Conservation (phyloP, 2,113 vertebrate species). For the Malurus cyaneus region DNA sequence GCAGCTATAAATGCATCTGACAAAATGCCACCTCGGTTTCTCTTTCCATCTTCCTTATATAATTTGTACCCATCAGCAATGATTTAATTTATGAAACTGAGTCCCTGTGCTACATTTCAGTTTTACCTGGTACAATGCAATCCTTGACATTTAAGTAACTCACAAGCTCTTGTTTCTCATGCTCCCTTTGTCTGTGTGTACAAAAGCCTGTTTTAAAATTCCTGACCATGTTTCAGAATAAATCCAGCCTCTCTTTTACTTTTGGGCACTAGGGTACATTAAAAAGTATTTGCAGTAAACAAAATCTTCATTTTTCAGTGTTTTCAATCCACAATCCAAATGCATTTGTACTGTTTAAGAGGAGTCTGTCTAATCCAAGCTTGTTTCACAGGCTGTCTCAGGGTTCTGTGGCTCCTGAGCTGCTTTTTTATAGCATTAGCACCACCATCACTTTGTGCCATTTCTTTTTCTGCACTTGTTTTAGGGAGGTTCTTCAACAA, state of each 20-base stretch:
- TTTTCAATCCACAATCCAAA: background rate
- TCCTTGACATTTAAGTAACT: conserved; percentile 61
- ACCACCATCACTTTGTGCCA: background rate
- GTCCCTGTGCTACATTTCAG: conserved; percentile 12
- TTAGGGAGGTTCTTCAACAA: background rate
- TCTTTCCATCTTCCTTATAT: conserved; percentile 8
- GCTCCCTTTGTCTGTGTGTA: conserved; percentile 4
- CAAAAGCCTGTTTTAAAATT: conserved; percentile 33
- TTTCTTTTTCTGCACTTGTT: background rate
- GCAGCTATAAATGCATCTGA: conserved; percentile 34
- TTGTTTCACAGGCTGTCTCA: background rate
- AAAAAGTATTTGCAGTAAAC: conserved; percentile 6
- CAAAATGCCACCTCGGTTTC: conserved; percentile 5
- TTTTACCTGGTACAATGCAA: conserved; percentile 36
- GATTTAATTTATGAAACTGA: conserved; percentile 57
- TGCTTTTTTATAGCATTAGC: background rate
- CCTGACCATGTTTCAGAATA: conserved; percentile 13
- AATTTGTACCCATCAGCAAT: conserved; percentile 51
- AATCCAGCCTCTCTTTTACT: conserved; percentile 19
- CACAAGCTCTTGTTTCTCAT: background rate
- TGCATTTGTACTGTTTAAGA: background rate
- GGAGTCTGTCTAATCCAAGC: background rate
- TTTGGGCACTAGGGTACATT: background rate
- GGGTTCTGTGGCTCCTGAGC: background rate
- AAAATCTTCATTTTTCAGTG: background rate